A percentile compares a stretch with the other conserved stretches of the same genome.
phyloP scores from a whole-genome alignment of 1,140 invertebrate genomes.

The Palaemon carinicauda region DNA sequence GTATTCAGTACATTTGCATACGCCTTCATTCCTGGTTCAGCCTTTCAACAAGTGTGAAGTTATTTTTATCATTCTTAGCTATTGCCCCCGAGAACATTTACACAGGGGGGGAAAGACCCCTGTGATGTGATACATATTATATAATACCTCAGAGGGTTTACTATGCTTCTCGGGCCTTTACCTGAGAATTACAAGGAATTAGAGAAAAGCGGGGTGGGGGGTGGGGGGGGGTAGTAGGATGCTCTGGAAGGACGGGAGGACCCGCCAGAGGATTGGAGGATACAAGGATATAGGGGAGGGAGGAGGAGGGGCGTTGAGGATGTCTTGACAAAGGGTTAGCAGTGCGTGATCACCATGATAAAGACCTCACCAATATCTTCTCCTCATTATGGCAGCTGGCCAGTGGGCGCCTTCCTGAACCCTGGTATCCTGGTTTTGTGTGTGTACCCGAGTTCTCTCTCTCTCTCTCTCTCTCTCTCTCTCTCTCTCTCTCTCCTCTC shows the following conservation, averaged over 20 bases:
- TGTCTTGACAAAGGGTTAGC: neutral
- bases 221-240: neutral
- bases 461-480: neutral
- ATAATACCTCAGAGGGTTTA: neutral
- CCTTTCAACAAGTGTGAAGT: too few relatives aligned
- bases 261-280: neutral
- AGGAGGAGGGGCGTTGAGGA: neutral
- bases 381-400: slow-evolving; percentile 46
- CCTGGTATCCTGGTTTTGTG: too few relatives aligned
- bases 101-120: too few relatives aligned
- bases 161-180: neutral
- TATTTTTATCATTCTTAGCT: too few relatives aligned
- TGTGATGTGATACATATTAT: too few relatives aligned
- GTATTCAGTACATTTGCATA: too few relatives aligned
- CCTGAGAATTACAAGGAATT: neutral
- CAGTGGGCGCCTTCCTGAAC: slow-evolving; percentile 11
- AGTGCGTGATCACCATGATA: slow-evolving; percentile 32
- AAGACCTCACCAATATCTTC: slow-evolving; percentile 43
- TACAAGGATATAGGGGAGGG: neutral
- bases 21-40: too few relatives aligned
- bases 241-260: neutral
- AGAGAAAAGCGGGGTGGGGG: neutral
- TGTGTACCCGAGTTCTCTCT: neutral
- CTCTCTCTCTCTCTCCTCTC: neutral
- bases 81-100: too few relatives aligned